Conservation (phyloP, 2,888 invertebrate genomes). For the Drosophila atripex region DNA sequence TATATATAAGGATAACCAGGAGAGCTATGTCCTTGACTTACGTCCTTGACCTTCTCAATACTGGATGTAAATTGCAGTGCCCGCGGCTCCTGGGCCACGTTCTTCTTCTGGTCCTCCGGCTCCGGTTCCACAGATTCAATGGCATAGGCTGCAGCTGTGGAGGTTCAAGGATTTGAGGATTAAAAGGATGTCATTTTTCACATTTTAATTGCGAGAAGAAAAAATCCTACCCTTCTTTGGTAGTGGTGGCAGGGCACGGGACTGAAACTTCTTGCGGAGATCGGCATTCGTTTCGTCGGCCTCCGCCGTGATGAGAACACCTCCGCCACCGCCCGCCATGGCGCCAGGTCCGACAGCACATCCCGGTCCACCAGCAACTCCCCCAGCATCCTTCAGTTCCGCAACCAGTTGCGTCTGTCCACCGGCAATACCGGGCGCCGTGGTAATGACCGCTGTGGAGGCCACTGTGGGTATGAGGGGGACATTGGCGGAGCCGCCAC, state of each 20-base stretch:
- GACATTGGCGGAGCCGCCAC: constrained; percentile 6
- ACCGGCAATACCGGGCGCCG: constrained; percentile 18
- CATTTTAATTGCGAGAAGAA: neutral
- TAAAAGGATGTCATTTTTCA: too few species aligned
- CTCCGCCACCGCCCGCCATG: constrained; percentile 14
- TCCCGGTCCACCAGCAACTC: constrained; percentile 4
- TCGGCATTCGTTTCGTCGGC: constrained; percentile 52
- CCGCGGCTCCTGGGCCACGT: constrained; percentile 76
- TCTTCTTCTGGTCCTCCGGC: constrained; percentile 73
- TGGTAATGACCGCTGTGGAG: constrained; percentile 16
- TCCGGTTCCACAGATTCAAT: constrained; percentile 59
- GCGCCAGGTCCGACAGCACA: neutral
- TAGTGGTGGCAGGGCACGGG: constrained; percentile 88
- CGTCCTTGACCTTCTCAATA: constrained; percentile 96
- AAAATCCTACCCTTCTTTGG: constrained; percentile 84
- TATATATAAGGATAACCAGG: neutral
- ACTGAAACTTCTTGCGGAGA: constrained; percentile 85
- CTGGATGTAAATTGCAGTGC: constrained; percentile 94
- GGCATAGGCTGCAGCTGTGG: constrained; percentile 61
- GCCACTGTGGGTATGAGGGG: constrained; percentile 33
- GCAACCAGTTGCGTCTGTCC: constrained; percentile 23
- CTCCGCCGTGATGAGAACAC: constrained; percentile 11
- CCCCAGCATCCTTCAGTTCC: constrained; percentile 17
- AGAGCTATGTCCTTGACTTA: constrained; percentile 85
- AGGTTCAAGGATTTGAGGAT: neutral